Evolutionary conservation across 2,888 invertebrate species (phyloP), one percentile per base, ranked within the genome.

Genomic region (Drosophila seclusa): DNA sequence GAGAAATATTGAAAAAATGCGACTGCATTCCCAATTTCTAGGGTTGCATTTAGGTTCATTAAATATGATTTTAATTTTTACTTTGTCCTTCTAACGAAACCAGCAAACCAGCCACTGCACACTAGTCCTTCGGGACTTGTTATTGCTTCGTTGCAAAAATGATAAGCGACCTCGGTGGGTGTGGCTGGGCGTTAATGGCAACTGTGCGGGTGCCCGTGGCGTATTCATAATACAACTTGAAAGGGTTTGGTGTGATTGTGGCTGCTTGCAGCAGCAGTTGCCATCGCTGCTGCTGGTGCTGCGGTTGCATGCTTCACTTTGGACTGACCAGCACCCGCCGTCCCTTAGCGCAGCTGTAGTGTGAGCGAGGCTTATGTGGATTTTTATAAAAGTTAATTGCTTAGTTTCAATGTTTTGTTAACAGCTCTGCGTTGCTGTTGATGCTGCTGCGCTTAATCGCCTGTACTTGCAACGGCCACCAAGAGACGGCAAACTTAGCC

Each of bases 321-420:
- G 49, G 58, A 66, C 55, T 65, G 52, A 63, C 66, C 76, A 71
- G 48, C 48, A 40, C 32, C n/a, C 27, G 11, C 24, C 24, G 29
- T 6, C 38, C 32, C 38, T 0, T 16, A 34, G 16, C 29, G 11
- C 29, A 29, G 11, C 29, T 6, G 29, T 34, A 24, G 50, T 52
- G 29, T 57, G 57, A 53, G 54, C 38, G 32, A 16, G 45, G 69
- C 63, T 62, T 64, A 69, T 73, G 64, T 63, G 59, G 38, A 66
- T 68, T 73, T 77, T 78, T 59, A 78, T 58, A 72, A 67, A 74
- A 81, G 70, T 68, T 74, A 74, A 77, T 79, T 81, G 68, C 69
- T 74, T 78, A 70, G 76, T 68, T 80, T 73, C 68, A 59, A 70
- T 72, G 69, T 68, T 72, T 61, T 66, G 65, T 67, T 68, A 66